Evolutionary conservation across 2,113 vertebrate genomes (phyloP).

Genomic region (Sisor rabdophorus): DNA sequence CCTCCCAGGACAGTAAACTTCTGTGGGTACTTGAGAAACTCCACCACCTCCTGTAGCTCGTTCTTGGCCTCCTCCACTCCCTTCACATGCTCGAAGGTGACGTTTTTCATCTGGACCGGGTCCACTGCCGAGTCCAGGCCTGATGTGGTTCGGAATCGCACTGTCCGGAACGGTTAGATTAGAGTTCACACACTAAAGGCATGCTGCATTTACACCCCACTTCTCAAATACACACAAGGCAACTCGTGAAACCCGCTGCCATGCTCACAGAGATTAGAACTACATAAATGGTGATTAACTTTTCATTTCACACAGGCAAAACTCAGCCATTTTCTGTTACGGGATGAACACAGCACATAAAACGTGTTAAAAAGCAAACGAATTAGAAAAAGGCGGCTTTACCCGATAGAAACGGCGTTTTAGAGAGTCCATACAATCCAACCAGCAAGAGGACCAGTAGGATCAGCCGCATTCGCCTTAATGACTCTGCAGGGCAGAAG

Average conservation of each 20-base stretch:
- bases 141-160: slow-evolving; percentile 92
- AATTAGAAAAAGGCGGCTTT: slow-evolving; percentile 60
- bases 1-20: slow-evolving; percentile 94
- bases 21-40: slow-evolving; percentile 93
- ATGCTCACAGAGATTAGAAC: background rate
- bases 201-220: slow-evolving; percentile 18
- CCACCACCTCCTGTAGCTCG: slow-evolving; percentile 95
- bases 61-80: slow-evolving; percentile 97
- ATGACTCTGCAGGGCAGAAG: slow-evolving; percentile 74
- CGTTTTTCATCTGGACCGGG: slow-evolving; percentile 94
- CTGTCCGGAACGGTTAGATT: slow-evolving; percentile 74
- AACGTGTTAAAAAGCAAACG: background rate
- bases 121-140: slow-evolving; percentile 94
- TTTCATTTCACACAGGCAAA: background rate
- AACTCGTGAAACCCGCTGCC: slow-evolving; percentile 1
- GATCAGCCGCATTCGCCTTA: slow-evolving; percentile 85
- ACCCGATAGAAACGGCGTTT: slow-evolving; percentile 93
- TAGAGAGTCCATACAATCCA: slow-evolving; percentile 85
- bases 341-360: background rate
- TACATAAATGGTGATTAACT: background rate
- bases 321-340: background rate
- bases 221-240: background rate
- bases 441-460: slow-evolving; percentile 78
- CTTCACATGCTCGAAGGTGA: slow-evolving; percentile 98
- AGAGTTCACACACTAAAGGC: slow-evolving; percentile 67